phyloP scores from a whole-genome alignment of 2,888 invertebrate species.

The Agrotis ipsilon region DNA sequence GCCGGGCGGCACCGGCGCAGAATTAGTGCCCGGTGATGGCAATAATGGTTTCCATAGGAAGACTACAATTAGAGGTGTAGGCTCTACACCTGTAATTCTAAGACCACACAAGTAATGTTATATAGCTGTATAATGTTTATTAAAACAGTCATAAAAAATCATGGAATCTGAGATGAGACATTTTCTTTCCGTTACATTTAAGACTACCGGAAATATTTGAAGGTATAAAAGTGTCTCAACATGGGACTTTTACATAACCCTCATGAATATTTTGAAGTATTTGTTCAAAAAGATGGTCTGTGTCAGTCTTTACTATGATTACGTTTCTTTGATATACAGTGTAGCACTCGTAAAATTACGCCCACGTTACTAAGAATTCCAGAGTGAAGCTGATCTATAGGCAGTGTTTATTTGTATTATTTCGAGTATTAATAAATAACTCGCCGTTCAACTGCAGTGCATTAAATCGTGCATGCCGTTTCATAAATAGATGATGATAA shows the following conservation, averaged over 20 bases:
- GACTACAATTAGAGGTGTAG: too few species aligned
- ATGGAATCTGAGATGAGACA: neutral
- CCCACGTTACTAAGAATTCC: constrained; percentile 25
- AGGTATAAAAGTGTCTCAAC: too few species aligned
- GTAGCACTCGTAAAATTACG: constrained; percentile 3
- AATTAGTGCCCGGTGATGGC: too few species aligned
- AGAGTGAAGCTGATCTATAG: constrained; percentile 3
- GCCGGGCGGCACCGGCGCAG: too few species aligned
- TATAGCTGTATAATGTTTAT: neutral
- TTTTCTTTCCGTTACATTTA: neutral
- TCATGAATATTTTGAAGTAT: too few species aligned
- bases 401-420: constrained; percentile 32
- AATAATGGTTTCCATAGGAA: too few species aligned
- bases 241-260: too few species aligned
- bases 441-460: constrained; percentile 39
- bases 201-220: neutral
- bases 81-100: too few species aligned
- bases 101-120: too few species aligned
- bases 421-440: constrained; percentile 37
- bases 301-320: too few species aligned
- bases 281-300: too few species aligned
- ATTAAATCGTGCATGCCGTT: constrained; percentile 41
- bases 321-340: neutral
- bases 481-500: constrained; percentile 47
- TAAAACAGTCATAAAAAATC: neutral